A percentile compares a stretch with the other conserved stretches of the same genome.
phyloP scores from a whole-genome alignment of 2,888 invertebrate species.

The Sceliomorpha sp. region DNA sequence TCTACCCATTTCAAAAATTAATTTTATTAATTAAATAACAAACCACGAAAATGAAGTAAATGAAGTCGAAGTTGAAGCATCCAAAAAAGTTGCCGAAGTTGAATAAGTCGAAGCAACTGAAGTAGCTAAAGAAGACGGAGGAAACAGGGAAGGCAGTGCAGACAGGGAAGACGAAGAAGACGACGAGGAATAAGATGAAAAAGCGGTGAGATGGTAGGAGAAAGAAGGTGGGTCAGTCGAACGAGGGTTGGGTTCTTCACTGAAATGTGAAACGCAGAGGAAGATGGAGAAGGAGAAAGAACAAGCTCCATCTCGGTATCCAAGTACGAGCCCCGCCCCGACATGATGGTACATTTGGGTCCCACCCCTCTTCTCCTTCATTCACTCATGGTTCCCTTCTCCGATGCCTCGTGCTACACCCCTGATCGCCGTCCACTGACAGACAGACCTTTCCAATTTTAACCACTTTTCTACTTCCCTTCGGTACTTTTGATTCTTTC shows the following conservation, averaged over 20 bases:
- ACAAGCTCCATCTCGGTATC: conserved; percentile 75
- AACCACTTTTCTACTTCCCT: conserved; percentile 46
- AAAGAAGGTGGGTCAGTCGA: conserved; percentile 67
- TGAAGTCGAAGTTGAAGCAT: too few relatives aligned
- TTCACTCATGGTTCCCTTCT: conserved; percentile 62
- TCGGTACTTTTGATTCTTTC: conserved; percentile 53
- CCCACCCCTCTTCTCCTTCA: conserved; percentile 62
- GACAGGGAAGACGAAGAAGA: conserved; percentile 16
- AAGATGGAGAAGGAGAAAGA: conserved; percentile 72
- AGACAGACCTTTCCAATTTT: conserved; percentile 49
- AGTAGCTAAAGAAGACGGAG: conserved; percentile 32
- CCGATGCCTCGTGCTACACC: conserved; percentile 39
- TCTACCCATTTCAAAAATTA: too few relatives aligned
- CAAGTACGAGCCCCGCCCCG: conserved; percentile 75
- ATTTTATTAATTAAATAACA: too few relatives aligned
- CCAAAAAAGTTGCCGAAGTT: too few relatives aligned
- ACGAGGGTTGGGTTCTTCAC: conserved; percentile 72
- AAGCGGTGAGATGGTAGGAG: conserved; percentile 55
- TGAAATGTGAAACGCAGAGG: conserved; percentile 69
- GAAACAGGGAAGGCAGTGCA: conserved; percentile 8
- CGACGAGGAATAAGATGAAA: conserved; percentile 54
- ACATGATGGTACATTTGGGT: conserved; percentile 66
- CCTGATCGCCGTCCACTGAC: conserved; percentile 36
- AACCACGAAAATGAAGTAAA: too few relatives aligned
- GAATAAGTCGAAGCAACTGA: too few relatives aligned